phyloP scores from a whole-genome alignment of 2,888 invertebrate genomes.

The Parnassius smintheus region DNA sequence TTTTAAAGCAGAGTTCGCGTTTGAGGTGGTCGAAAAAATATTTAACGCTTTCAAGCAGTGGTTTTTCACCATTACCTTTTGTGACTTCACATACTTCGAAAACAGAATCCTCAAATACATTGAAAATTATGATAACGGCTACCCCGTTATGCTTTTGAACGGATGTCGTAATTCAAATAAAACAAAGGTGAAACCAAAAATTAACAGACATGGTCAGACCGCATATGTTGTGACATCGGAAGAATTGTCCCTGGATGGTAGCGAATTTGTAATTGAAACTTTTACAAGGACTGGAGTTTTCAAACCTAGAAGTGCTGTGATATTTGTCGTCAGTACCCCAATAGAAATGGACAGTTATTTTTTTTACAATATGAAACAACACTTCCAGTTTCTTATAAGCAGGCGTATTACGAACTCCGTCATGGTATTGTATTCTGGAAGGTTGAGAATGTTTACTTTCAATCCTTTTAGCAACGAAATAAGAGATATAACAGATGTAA shows the following conservation, averaged over 20 bases:
- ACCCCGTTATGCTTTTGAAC: conserved; percentile 64
- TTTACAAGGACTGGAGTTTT: conserved; percentile 66
- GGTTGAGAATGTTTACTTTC: conserved; percentile 72
- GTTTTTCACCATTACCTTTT: conserved; percentile 71
- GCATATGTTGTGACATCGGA: conserved; percentile 66
- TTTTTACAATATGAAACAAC: conserved; percentile 58
- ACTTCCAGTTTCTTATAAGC: conserved; percentile 76
- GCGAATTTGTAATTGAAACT: conserved; percentile 55
- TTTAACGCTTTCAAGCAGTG: conserved; percentile 66
- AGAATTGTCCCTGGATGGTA: conserved; percentile 53
- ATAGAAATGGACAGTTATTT: conserved; percentile 58
- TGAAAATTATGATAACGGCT: conserved; percentile 60
- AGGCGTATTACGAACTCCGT: conserved; percentile 77
- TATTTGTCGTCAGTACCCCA: conserved; percentile 61
- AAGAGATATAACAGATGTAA: conserved; percentile 58
- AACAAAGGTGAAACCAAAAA: conserved; percentile 57
- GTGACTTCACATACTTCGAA: conserved; percentile 73
- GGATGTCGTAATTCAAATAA: conserved; percentile 57
- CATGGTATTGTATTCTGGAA: conserved; percentile 54
- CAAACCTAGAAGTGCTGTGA: conserved; percentile 66
- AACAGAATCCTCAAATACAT: conserved; percentile 69
- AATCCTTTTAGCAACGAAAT: conserved; percentile 72
- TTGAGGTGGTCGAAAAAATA: conserved; percentile 61
- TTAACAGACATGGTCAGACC: conserved; percentile 66
- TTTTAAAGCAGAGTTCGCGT: conserved; percentile 56